Percentiles rank a stretch among this genome's conserved stretches.
These are phyloP conservation scores for Neoaliturus tenellus DNA, from an alignment of 2,888 invertebrate genomes.

Conservation along the genomic window DNA sequence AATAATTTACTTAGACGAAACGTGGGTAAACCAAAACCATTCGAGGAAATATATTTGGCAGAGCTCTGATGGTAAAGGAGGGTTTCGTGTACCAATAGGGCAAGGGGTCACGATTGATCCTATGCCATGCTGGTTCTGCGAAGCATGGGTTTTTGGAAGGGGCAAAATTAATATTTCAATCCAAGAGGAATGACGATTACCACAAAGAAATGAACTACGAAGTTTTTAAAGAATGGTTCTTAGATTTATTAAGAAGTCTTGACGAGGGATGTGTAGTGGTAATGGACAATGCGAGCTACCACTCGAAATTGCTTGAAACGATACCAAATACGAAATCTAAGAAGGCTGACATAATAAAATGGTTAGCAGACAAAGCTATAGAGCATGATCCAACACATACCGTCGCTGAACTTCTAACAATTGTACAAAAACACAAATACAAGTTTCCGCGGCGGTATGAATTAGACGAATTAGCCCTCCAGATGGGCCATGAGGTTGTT, in stretches of 20 bases:
- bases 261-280: not conserved
- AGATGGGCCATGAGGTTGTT: not conserved
- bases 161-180: not conserved
- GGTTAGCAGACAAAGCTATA: not conserved
- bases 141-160: not conserved
- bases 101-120: not conserved
- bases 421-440: not conserved
- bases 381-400: not conserved
- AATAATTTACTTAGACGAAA: conserved; percentile 46
- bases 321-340: not conserved
- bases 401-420: not conserved
- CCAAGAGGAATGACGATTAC: not conserved
- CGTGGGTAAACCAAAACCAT: conserved; percentile 46
- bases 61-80: not conserved
- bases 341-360: not conserved
- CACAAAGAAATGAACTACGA: not conserved
- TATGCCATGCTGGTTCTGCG: conserved; percentile 2
- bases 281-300: conserved; percentile 3
- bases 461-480: not conserved
- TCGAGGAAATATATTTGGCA: not conserved
- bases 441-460: not conserved
- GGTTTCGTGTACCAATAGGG: not conserved
- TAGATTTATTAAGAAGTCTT: not conserved
- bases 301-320: not conserved
- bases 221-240: not conserved